Evolutionary conservation across 2,888 invertebrate genomes (phyloP).

Genomic region (Cetonia aurata): DNA sequence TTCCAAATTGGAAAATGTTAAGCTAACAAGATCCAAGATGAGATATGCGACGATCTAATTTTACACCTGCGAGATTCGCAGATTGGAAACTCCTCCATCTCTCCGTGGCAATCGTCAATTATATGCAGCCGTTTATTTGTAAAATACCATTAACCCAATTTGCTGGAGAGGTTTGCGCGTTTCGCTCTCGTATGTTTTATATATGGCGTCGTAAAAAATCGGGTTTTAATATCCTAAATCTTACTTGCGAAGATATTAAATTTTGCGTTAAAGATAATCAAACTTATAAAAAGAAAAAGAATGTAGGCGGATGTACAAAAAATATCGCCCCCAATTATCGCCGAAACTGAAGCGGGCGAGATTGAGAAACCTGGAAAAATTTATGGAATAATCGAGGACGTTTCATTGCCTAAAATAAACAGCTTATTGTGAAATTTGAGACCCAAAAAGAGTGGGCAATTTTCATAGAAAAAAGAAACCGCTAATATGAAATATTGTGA

Average conservation of each 20-base stretch:
- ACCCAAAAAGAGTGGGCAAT: too few species aligned
- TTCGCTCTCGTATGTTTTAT: slow-evolving; percentile 16
- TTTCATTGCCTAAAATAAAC: background rate
- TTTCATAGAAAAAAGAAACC: too few species aligned
- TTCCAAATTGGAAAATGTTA: slow-evolving; percentile 20
- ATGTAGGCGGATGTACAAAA: background rate
- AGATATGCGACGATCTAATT: slow-evolving; percentile 13
- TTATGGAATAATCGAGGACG: background rate
- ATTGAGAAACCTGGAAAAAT: slow-evolving; percentile 9
- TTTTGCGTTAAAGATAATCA: slow-evolving; percentile 3
- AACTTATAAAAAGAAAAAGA: background rate
- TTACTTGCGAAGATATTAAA: slow-evolving; percentile 20
- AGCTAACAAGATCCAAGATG: slow-evolving; percentile 7
- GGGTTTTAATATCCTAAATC: slow-evolving; percentile 23
- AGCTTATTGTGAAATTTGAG: too few species aligned
- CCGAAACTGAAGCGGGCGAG: background rate
- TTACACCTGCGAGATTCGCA: slow-evolving; percentile 12
- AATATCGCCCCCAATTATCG: background rate
- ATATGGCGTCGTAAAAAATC: slow-evolving; percentile 18
- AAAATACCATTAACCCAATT: slow-evolving; percentile 35
- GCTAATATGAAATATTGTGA: too few species aligned
- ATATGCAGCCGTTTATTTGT: slow-evolving; percentile 11
- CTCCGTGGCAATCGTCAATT: slow-evolving; percentile 17
- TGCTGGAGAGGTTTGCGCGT: background rate
- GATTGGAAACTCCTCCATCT: slow-evolving; percentile 1